Conservation (phyloP, 1,140 invertebrate genomes). For the Diachasma alloeum region DNA sequence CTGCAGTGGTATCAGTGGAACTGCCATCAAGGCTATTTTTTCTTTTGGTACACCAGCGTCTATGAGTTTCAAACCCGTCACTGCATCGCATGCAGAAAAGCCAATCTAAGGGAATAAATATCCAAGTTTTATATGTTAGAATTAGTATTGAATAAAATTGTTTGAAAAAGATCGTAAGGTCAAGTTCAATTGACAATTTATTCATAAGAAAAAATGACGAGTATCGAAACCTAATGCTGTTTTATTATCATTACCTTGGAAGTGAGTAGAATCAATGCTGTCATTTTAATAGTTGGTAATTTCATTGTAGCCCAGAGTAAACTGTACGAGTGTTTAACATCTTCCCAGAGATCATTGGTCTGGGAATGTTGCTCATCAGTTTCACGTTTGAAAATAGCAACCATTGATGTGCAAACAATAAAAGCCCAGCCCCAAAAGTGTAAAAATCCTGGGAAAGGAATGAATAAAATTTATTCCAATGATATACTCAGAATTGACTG, state of each 20-base stretch:
- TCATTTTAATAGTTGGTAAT: slow-evolving; percentile 80
- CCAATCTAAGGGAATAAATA: slow-evolving; percentile 79
- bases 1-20: slow-evolving; percentile 94
- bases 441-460: slow-evolving; percentile 79
- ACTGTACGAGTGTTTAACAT: slow-evolving; percentile 84
- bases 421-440: slow-evolving; percentile 96
- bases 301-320: slow-evolving; percentile 85
- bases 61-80: slow-evolving; percentile 93
- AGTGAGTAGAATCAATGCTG: slow-evolving; percentile 86
- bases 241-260: slow-evolving; percentile 79
- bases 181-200: too few relatives aligned
- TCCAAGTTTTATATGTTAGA: too few relatives aligned
- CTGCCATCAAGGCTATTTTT: slow-evolving; percentile 87
- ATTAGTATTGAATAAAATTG: too few relatives aligned
- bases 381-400: slow-evolving; percentile 91
- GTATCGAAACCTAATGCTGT: too few relatives aligned
- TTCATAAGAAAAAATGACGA: background rate
- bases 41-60: slow-evolving; percentile 97
- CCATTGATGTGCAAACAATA: slow-evolving; percentile 87
- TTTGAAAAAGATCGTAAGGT: too few relatives aligned
- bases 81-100: slow-evolving; percentile 95
- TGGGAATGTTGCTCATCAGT: slow-evolving; percentile 62
- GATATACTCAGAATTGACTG: background rate
- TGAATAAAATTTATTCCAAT: background rate
- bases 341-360: slow-evolving; percentile 65